These are phyloP conservation scores for Hirtodrosophila cameraria DNA, from an alignment of 2,888 invertebrate species.

Conservation along the genomic window DNA sequence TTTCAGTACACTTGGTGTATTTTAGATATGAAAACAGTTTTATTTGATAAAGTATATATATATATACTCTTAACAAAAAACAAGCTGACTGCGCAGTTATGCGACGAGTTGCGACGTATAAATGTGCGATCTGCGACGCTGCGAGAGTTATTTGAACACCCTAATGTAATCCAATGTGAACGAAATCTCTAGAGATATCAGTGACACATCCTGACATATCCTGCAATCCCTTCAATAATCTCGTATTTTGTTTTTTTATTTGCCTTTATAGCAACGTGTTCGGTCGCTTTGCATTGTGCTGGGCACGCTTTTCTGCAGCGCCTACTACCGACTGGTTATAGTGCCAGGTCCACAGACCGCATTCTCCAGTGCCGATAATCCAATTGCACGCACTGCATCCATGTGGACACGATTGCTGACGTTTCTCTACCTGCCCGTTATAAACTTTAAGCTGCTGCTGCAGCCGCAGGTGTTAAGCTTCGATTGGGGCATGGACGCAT, in stretches of 20 bases:
- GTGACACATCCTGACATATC: no score
- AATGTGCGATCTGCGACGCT: no score
- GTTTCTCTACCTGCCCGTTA: constrained; percentile 95
- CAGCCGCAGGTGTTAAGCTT: constrained; percentile 96
- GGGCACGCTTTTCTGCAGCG: constrained; percentile 88
- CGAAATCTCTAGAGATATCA: no score
- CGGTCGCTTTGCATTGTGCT: constrained; percentile 89
- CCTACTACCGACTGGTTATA: constrained; percentile 91
- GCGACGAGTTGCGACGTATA: no score
- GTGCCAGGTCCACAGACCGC: constrained; percentile 88
- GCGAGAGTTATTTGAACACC: no score
- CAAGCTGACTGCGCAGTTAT: no score
- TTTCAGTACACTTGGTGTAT: no score
- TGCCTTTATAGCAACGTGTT: constrained; percentile 86
- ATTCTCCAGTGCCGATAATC: constrained; percentile 98
- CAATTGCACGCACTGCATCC: constrained; percentile 94
- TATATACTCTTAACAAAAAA: no score
- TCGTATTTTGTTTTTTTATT: constrained; percentile 71
- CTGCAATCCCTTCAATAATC: constrained; percentile 1
- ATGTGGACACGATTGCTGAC: constrained; percentile 93
- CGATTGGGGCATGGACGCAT: constrained; percentile 99
- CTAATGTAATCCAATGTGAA: no score
- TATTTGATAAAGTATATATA: no score
- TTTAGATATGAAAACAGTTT: no score
- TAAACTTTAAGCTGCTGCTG: constrained; percentile 94